Evolutionary conservation across 1,140 invertebrate genomes (phyloP).

Genomic region (Antheraea mylitta): DNA sequence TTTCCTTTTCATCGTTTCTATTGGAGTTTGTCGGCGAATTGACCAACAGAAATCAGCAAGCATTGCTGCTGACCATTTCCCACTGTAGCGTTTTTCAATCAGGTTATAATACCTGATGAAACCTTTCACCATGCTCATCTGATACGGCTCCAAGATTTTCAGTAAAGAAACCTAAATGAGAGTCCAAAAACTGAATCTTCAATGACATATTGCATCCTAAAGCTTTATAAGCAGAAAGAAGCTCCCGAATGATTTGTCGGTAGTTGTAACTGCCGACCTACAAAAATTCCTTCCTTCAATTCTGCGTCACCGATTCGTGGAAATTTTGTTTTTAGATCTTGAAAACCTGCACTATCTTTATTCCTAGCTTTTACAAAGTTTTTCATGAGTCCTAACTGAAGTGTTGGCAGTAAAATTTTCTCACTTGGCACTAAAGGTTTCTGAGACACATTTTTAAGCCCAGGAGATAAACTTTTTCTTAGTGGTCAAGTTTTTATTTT

Average conservation of each 20-base stretch:
- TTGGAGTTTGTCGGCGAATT: no score
- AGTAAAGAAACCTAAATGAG: slow-evolving; percentile 52
- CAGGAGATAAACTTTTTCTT: slow-evolving; percentile 19
- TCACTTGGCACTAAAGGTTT: no score
- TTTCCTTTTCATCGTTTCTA: no score
- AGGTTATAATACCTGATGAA: slow-evolving; percentile 53
- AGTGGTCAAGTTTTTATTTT: slow-evolving; percentile 21
- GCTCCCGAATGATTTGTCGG: slow-evolving; percentile 32
- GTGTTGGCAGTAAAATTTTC: slow-evolving; percentile 36
- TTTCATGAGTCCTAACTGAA: slow-evolving; percentile 58
- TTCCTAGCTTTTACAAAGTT: slow-evolving; percentile 59
- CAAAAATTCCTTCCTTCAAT: slow-evolving; percentile 50
- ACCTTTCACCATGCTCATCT: slow-evolving; percentile 60
- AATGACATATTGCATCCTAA: slow-evolving; percentile 17
- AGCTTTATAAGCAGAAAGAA: slow-evolving; percentile 35
- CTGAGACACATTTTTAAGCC: slow-evolving; percentile 20
- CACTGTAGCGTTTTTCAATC: slow-evolving; percentile 50
- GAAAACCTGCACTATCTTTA: slow-evolving; percentile 45
- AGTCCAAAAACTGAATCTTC: slow-evolving; percentile 60
- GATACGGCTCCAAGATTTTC: slow-evolving; percentile 43
- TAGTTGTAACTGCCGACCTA: slow-evolving; percentile 41
- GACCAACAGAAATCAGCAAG: slow-evolving; percentile 45
- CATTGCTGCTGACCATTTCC: slow-evolving; percentile 44
- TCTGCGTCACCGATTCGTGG: slow-evolving; percentile 43
- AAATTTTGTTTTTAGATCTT: slow-evolving; percentile 43